Conservation (phyloP, 37 sponge, comb jelly and placozoan genomes). For the Crambe crambe region DNA sequence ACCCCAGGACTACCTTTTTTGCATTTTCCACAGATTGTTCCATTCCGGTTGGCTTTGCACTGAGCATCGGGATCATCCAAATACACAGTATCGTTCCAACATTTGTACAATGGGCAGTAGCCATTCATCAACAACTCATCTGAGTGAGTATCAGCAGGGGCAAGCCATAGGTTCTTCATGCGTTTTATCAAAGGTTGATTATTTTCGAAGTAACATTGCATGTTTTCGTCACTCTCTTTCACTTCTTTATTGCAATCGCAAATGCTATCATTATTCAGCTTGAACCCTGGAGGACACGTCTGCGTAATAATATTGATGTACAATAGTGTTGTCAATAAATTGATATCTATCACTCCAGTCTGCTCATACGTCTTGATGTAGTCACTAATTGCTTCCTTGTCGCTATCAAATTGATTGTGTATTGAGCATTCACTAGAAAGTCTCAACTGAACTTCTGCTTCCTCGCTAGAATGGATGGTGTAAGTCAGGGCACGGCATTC, state of each 20-base stretch:
- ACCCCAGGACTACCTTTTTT: neutral
- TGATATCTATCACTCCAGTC: neutral
- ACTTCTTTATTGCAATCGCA: neutral
- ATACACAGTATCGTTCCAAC: neutral
- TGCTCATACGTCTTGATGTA: neutral
- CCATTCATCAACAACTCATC: neutral
- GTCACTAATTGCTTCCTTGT: neutral
- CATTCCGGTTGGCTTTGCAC: neutral
- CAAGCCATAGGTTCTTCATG: neutral
- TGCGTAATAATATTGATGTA: neutral
- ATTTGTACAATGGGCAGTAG: neutral
- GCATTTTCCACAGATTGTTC: neutral
- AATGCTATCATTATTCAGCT: neutral
- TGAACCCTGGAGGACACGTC: neutral
- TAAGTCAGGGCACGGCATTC: neutral
- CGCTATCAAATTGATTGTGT: neutral
- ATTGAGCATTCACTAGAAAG: neutral
- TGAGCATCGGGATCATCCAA: neutral
- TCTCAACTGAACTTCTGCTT: neutral
- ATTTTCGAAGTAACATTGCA: neutral
- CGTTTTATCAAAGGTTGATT: neutral
- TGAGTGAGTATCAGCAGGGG: neutral
- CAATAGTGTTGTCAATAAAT: neutral
- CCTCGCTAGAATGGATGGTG: neutral
- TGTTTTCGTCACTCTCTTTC: no score